A percentile compares a stretch with the other conserved stretches of the same genome.
Conservation (phyloP, 2,113 vertebrate species). For the Pithys albifrons region DNA sequence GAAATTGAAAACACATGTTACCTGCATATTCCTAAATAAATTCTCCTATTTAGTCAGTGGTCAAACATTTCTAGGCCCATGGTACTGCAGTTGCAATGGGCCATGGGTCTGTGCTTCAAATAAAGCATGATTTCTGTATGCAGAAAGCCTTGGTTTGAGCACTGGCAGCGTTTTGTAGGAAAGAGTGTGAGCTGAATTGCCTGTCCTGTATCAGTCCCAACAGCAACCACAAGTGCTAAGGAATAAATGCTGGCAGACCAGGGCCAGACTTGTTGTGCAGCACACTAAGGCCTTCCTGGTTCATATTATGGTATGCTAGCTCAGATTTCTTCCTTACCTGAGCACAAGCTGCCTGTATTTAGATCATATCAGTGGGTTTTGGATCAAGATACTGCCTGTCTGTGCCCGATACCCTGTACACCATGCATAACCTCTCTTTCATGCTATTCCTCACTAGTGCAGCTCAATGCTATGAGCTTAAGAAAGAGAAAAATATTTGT, state of each 20-base stretch:
- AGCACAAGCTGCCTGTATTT: not conserved
- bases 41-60: not conserved
- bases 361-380: not conserved
- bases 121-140: not conserved
- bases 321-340: not conserved
- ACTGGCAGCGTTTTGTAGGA: not conserved
- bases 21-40: not conserved
- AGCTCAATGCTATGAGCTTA: not conserved
- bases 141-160: not conserved
- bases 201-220: not conserved
- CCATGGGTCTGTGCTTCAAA: not conserved
- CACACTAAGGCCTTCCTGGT: not conserved
- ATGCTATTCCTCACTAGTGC: not conserved
- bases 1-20: conserved; percentile 13
- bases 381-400: not conserved
- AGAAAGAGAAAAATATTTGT: not conserved
- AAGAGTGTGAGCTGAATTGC: not conserved
- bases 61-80: not conserved
- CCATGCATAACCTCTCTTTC: not conserved
- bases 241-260: not conserved
- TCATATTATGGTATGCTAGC: not conserved
- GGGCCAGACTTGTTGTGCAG: not conserved
- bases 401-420: not conserved
- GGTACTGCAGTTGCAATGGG: not conserved
- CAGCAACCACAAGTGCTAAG: not conserved